Evolutionary conservation across 30 jellyfish, hydroid and myxozoan species (phyloP).

Genomic region (Turritopsis dohrnii): DNA sequence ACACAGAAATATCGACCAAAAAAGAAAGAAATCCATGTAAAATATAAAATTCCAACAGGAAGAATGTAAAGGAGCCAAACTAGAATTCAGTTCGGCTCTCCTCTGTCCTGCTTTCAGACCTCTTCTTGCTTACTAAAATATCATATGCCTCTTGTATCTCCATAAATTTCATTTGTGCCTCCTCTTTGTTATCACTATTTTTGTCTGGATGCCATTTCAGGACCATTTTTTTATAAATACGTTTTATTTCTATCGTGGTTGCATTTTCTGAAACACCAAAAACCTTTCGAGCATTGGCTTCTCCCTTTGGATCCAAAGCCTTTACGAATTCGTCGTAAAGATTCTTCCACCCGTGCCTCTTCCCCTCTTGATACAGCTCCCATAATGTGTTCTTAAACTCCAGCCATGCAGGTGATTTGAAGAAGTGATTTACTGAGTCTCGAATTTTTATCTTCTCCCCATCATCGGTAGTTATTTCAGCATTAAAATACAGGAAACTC

Average conservation of each 20-base stretch:
- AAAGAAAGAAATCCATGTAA: background rate
- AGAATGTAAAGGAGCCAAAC: background rate
- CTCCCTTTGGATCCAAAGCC: constrained; percentile 96
- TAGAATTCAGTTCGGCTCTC: constrained; percentile 67
- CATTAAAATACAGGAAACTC: constrained; percentile 82
- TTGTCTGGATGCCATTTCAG: constrained; percentile 95
- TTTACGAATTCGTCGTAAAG: constrained; percentile 87
- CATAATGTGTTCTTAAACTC: constrained; percentile 83
- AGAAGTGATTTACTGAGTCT: constrained; percentile 84
- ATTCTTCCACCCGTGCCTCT: constrained; percentile 88
- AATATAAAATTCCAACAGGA: background rate
- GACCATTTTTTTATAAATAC: constrained; percentile 60
- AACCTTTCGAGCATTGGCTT: constrained; percentile 85
- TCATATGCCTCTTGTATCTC: constrained; percentile 89
- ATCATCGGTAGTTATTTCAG: constrained; percentile 87
- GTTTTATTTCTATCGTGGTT: constrained; percentile 70
- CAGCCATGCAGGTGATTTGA: constrained; percentile 98
- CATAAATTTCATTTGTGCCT: constrained; percentile 72
- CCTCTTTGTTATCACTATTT: constrained; percentile 54
- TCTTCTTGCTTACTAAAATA: constrained; percentile 51
- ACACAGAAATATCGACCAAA: background rate
- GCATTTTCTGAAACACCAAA: constrained; percentile 68
- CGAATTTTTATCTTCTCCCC: constrained; percentile 88
- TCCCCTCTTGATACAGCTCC: constrained; percentile 82
- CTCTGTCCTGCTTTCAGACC: constrained; percentile 41